Conservation (phyloP, 2,888 invertebrate genomes). For the Volucella zonaria region DNA sequence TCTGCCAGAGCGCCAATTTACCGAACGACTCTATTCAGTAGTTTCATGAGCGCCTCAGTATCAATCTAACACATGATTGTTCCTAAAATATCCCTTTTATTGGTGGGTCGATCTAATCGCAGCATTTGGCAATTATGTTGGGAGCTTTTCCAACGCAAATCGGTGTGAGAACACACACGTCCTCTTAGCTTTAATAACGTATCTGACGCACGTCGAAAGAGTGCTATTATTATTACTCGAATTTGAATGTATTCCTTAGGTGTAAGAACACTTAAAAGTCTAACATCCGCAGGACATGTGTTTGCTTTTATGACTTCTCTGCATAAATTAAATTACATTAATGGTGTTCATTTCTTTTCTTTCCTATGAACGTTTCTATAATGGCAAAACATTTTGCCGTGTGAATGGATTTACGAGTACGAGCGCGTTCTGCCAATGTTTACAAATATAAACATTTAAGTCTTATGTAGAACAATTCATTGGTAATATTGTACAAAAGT, state of each 20-base stretch:
- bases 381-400: background rate
- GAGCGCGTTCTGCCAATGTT: background rate
- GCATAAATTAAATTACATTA: conserved; percentile 27
- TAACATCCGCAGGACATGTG: conserved; percentile 37
- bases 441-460: background rate
- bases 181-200: conserved; percentile 3
- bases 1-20: too few species aligned
- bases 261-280: conserved; percentile 10
- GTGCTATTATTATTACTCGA: background rate
- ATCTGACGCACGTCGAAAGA: conserved; percentile 9
- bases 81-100: conserved; percentile 16
- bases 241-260: background rate
- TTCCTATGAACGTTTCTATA: background rate
- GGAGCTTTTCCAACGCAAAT: conserved; percentile 4
- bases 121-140: background rate
- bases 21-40: background rate
- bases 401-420: background rate
- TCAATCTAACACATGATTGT: conserved; percentile 4
- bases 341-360: background rate
- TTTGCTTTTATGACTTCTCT: conserved; percentile 13
- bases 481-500: conserved; percentile 6
- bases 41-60: background rate
- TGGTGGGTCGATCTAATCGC: conserved; percentile 5
- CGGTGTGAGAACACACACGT: background rate
- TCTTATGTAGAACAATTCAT: background rate